These are phyloP conservation scores for Asteroscopus sphinx DNA, from an alignment of 2,888 invertebrate species.

Conservation along the genomic window DNA sequence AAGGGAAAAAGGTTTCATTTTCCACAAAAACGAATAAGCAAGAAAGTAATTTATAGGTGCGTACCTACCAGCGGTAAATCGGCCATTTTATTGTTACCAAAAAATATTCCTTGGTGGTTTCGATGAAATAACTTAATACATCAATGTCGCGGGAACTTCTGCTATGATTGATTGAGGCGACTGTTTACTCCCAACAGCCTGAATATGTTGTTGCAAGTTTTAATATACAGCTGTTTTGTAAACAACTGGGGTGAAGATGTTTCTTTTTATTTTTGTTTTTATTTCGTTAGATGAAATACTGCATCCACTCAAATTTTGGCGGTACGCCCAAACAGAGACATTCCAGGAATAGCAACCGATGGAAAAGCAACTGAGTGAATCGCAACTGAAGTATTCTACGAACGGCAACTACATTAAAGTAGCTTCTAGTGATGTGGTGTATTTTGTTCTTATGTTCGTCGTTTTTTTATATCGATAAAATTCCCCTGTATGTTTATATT, in stretches of 20 bases:
- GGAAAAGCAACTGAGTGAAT: no score
- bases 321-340: no score
- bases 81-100: constrained; percentile 40
- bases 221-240: constrained; percentile 38
- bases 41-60: constrained; percentile 6
- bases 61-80: constrained; percentile 17
- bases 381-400: no score
- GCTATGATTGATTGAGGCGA: constrained; percentile 52
- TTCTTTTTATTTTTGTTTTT: constrained; percentile 6
- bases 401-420: no score
- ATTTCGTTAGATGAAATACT: no score
- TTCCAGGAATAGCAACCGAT: no score
- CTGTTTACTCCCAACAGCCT: constrained; percentile 30
- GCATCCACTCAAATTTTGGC: no score
- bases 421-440: no score
- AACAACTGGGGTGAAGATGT: constrained; percentile 8
- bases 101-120: constrained; percentile 35
- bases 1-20: no score
- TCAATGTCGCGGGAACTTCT: constrained; percentile 54
- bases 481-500: no score
- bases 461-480: no score
- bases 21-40: not conserved
- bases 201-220: constrained; percentile 41
- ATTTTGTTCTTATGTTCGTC: no score
- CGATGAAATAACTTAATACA: constrained; percentile 56